A percentile compares a stretch with the other conserved stretches of the same genome.
Conservation (phyloP, 2,113 vertebrate genomes). For the Gallinago media region DNA sequence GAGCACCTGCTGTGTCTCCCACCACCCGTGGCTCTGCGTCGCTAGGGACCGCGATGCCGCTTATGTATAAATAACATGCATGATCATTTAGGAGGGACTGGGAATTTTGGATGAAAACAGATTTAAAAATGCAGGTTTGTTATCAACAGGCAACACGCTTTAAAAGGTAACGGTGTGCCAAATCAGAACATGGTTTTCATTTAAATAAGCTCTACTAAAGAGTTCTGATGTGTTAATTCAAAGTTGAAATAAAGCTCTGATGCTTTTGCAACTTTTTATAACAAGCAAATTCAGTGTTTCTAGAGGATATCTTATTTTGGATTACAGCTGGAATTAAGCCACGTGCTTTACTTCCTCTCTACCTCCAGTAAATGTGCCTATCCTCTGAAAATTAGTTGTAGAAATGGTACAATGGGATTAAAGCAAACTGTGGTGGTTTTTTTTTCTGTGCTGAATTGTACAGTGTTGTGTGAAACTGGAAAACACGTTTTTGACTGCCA, state of each 20-base stretch:
- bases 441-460: neutral
- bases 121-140: neutral
- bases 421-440: neutral
- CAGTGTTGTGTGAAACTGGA: neutral
- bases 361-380: neutral
- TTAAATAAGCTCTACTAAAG: neutral
- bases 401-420: neutral
- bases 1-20: neutral
- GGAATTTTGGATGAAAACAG: neutral
- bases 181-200: slow-evolving; percentile 11
- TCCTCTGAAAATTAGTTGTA: neutral
- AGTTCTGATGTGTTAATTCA: neutral
- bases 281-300: neutral
- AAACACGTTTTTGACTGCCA: neutral
- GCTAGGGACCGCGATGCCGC: neutral
- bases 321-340: neutral
- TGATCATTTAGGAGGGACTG: neutral
- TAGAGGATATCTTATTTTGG: neutral
- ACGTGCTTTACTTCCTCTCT: rapidly evolving
- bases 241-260: neutral
- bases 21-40: neutral
- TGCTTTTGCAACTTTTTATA: neutral
- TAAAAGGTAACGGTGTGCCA: slow-evolving; percentile 27
- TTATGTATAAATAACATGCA: slow-evolving; percentile 39
- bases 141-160: slow-evolving; percentile 53